Percentiles rank a stretch among this genome's conserved stretches.
Evolutionary conservation across 1,140 invertebrate genomes (phyloP).

Genomic region (Heliothis virescens): DNA sequence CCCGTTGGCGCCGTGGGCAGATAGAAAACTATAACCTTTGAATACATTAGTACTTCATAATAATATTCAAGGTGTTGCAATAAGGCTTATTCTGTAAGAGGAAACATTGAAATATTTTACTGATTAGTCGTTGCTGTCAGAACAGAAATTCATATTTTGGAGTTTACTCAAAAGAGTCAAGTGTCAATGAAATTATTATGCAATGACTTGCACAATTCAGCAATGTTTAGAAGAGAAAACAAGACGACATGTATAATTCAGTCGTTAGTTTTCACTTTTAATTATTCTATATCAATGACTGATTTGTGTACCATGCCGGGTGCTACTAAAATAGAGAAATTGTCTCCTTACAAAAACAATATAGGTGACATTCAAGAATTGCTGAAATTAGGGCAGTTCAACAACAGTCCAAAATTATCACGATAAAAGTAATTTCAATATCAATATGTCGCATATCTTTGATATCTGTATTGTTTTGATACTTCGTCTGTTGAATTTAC

Average conservation of each 20-base stretch:
- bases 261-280: too few relatives aligned
- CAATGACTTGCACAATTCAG: too few relatives aligned
- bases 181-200: too few relatives aligned
- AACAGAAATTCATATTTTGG: too few relatives aligned
- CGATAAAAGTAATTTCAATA: neutral
- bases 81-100: neutral
- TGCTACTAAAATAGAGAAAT: too few relatives aligned
- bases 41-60: conserved; percentile 35
- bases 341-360: too few relatives aligned
- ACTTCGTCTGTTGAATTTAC: neutral
- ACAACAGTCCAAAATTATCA: neutral
- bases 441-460: neutral
- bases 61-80: conserved; percentile 30
- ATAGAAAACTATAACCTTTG: conserved; percentile 45
- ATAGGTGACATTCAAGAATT: neutral
- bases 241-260: too few relatives aligned
- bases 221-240: too few relatives aligned
- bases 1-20: conserved; percentile 47
- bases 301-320: too few relatives aligned
- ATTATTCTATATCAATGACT: too few relatives aligned
- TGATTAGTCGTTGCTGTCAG: neutral
- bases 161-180: neutral
- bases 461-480: conserved; percentile 15
- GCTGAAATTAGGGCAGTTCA: conserved; percentile 14
- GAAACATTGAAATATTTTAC: conserved; percentile 14